Conservation (phyloP, 2,113 vertebrate genomes). For the Psittacus erithacus region DNA sequence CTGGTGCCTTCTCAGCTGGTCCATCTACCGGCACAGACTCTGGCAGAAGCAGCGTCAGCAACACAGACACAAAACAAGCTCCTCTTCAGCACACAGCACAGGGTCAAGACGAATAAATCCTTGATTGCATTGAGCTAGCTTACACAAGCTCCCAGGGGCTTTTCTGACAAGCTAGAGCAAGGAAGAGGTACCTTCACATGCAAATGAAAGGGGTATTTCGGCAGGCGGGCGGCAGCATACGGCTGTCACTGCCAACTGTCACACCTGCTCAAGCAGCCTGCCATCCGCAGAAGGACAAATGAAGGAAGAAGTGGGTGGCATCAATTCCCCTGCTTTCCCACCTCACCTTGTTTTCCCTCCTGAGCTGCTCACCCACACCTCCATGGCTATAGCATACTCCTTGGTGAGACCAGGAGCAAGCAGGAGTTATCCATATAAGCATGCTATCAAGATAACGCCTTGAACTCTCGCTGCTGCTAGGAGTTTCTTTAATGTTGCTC, state of each 20-base stretch:
- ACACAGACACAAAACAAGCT: not conserved
- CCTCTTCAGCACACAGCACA: not conserved
- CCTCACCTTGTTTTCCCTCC: not conserved
- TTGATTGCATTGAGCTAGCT: not conserved
- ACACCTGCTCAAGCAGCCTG: not conserved
- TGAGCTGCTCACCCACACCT: not conserved
- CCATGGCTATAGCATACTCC: not conserved
- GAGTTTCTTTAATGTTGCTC: not conserved
- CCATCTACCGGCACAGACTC: not conserved
- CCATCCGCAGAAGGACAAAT: not conserved
- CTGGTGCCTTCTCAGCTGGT: not conserved
- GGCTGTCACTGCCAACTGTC: not conserved
- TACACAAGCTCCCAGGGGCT: not conserved
- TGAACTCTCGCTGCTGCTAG: not conserved
- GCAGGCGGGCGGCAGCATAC: not conserved
- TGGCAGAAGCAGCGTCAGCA: not conserved
- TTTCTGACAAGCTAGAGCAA: not conserved
- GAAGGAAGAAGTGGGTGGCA: not conserved
- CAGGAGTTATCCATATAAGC: not conserved
- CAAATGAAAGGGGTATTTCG: not conserved
- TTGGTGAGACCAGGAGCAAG: not conserved
- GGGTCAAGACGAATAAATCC: not conserved
- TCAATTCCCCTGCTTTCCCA: not conserved
- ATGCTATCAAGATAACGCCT: not conserved
- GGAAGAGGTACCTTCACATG: not conserved